These are phyloP conservation scores for Perccottus glenii DNA, from an alignment of 2,113 vertebrate species.

Conservation along the genomic window DNA sequence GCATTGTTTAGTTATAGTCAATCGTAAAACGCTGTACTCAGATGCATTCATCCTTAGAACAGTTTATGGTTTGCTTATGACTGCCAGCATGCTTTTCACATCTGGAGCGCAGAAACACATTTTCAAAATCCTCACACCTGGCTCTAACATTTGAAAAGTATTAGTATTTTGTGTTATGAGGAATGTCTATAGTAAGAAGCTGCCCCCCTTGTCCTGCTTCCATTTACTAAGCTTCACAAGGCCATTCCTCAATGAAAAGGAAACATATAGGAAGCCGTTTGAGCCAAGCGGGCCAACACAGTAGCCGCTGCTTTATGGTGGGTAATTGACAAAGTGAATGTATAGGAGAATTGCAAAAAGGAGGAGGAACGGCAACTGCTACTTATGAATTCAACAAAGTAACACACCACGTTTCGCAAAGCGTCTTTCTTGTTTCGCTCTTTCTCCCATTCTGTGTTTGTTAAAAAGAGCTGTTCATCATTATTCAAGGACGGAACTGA, in stretches of 20 bases:
- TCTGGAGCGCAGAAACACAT: constrained; percentile 17
- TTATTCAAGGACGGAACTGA: constrained; percentile 77
- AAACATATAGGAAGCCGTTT: background rate
- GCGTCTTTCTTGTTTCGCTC: constrained; percentile 26
- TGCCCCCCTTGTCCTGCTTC: background rate
- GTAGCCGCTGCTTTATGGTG: constrained; percentile 1
- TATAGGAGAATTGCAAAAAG: constrained; percentile 33
- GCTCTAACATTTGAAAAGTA: background rate
- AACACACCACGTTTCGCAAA: constrained; percentile 55
- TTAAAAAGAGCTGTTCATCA: constrained; percentile 71
- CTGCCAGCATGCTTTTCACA: constrained; percentile 24
- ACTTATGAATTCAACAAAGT: constrained; percentile 56
- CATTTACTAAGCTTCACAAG: background rate
- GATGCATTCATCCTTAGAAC: constrained; percentile 9
- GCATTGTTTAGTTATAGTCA: constrained; percentile 1
- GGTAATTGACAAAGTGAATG: constrained; percentile 22
- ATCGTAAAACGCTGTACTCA: background rate
- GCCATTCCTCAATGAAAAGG: background rate
- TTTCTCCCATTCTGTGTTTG: constrained; percentile 51
- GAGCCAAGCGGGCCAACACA: constrained; percentile 10
- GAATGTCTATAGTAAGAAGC: too few relatives aligned
- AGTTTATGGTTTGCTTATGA: constrained; percentile 11
- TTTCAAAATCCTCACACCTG: constrained; percentile 1
- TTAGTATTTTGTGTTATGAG: constrained; percentile 3
- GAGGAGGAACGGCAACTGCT: constrained; percentile 63